Percentiles rank a stretch among this genome's conserved stretches.
These are phyloP conservation scores for Sinopyrophorus schimmeli DNA, from an alignment of 2,888 invertebrate species.

Conservation along the genomic window DNA sequence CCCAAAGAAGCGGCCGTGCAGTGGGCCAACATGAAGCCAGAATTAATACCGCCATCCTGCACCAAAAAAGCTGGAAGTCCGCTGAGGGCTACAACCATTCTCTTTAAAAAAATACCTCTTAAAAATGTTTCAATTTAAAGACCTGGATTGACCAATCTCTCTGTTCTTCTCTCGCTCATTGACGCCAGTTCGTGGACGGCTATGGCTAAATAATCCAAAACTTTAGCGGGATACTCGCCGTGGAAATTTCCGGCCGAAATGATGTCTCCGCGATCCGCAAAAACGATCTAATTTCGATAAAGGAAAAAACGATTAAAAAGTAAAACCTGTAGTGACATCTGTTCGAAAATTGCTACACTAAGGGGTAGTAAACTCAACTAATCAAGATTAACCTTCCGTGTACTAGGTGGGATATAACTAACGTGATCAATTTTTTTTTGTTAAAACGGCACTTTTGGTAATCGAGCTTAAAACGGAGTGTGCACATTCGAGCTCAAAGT, in stretches of 20 bases:
- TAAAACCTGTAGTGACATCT: too few species aligned
- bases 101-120: too few species aligned
- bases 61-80: slow-evolving; percentile 68
- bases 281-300: slow-evolving; percentile 54
- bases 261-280: slow-evolving; percentile 62
- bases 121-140: not conserved
- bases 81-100: slow-evolving; percentile 55
- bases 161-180: slow-evolving; percentile 67
- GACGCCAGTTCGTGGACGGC: slow-evolving; percentile 67
- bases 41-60: slow-evolving; percentile 68
- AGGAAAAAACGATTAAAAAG: slow-evolving; percentile 2
- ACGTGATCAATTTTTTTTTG: too few species aligned
- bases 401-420: too few species aligned
- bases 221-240: slow-evolving; percentile 71
- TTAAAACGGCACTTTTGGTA: too few species aligned
- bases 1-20: slow-evolving; percentile 68
- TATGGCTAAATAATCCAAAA: slow-evolving; percentile 66
- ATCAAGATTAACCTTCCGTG: too few species aligned
- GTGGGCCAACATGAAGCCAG: slow-evolving; percentile 71
- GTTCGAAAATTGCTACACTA: too few species aligned
- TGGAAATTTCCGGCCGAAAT: slow-evolving; percentile 72
- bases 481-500: too few species aligned
- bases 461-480: too few species aligned
- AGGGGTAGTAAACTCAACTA: too few species aligned
- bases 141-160: slow-evolving; percentile 67